phyloP scores from a whole-genome alignment of 2,888 invertebrate species.

The Argyra leucocephala region DNA sequence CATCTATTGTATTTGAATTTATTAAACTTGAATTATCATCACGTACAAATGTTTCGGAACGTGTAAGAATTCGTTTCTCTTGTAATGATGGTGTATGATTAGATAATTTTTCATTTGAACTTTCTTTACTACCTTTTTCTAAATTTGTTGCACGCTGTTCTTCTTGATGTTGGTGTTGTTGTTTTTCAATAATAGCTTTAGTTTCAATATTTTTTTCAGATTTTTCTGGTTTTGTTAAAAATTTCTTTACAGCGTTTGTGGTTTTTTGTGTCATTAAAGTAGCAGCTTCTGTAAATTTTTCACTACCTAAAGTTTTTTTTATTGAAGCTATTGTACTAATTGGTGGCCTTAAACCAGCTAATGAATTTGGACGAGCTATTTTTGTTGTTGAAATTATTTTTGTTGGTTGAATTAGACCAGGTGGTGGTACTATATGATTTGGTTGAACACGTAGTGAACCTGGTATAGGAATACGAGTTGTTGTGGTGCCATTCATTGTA shows the following conservation, averaged over 20 bases:
- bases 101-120: constrained; percentile 21
- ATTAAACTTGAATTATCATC: constrained; percentile 27
- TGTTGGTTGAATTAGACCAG: neutral
- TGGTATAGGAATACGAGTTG: constrained; percentile 37
- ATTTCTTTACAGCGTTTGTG: constrained; percentile 34
- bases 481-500: constrained; percentile 26
- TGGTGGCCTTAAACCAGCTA: constrained; percentile 26
- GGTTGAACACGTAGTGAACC: constrained; percentile 28
- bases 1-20: neutral
- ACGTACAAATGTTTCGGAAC: constrained; percentile 41
- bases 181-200: neutral
- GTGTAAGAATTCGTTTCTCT: constrained; percentile 28
- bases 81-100: constrained; percentile 18
- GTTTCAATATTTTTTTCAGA: constrained; percentile 22
- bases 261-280: constrained; percentile 35
- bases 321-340: constrained; percentile 26
- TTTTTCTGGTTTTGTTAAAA: constrained; percentile 28
- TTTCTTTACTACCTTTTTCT: constrained; percentile 24
- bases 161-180: constrained; percentile 13
- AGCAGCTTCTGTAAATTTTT: constrained; percentile 34
- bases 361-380: constrained; percentile 31
- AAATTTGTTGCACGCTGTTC: constrained; percentile 25
- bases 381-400: constrained; percentile 22
- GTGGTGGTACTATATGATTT: constrained; percentile 7
- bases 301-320: constrained; percentile 36